Base-by-base conservation (phyloP, 2,113 vertebrate genomes). In the Carollia perspicillata region DNA sequence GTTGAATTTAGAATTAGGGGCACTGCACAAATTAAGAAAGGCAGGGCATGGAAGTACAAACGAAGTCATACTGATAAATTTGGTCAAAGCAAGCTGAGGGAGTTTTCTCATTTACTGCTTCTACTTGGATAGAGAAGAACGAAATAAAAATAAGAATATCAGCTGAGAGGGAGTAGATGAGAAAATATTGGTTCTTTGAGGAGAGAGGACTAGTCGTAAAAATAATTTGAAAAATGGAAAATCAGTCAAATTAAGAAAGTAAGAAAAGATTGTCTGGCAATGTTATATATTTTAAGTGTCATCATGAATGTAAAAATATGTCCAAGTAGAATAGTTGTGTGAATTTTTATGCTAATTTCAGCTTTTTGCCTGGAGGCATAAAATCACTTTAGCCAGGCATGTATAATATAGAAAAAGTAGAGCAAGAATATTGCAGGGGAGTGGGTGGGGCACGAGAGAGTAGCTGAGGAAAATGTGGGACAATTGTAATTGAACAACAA, bases 161-260 rank as follows among this genome's bases (percentile, higher is more conserved):
- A 78, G 33, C 6, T 77, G 28, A 84, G 42, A 74, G 77, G 30
- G 72, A 71, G 6, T 79, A 72, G 53, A 68, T 74, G 40, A 12
- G 13, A 90, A 85, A 78, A 78, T 22, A 80, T 4, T 68, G 71
- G 26, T 72, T 78, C 40, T 60, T 87, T 84, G 8, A 91, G 11
- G 30, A 90, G 42, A 68, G 10, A 68, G 1, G 22, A 30, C 18
- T 84, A 92, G 37, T 65, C 88, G 44, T 26, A 35, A 90, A 90
- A 94, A 49, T 86, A 84, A 79, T 89, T 83, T 86, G 26, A 94
- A 53, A n/a, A 81, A n/a, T 51, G 53, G 14, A 6, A 89, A 75
- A 86, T 77, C 37, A 69, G 37, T 80, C 53, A 84, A 80, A 60
- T 74, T 74, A 89, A 90, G 84, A 89, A 90, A 71, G 20, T 28